Evolutionary conservation across 2,113 vertebrate species (phyloP), one percentile per base, ranked within the genome.

Genomic region (Erythrocebus patas): DNA sequence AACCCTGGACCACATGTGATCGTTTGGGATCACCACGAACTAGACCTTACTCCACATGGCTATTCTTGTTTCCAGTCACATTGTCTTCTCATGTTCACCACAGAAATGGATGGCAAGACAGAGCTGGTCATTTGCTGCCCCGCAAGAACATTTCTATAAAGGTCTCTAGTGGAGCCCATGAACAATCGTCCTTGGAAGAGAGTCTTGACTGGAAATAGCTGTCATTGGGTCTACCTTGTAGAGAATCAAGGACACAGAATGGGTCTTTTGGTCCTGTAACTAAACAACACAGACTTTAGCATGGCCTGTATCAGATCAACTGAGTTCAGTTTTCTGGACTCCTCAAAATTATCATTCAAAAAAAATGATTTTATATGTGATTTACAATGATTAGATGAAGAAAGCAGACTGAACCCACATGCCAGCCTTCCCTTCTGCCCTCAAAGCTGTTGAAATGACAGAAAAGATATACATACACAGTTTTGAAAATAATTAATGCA

Each of bases 391-490:
- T 43, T 85, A n/a, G 30, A 68, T 40, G 72, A 89, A 76, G 57
- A 83, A 84, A 45, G 83, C 16, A 73, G 35, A 27, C 61, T 70
- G 52, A 89, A 79, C 23, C 45, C 40, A 75, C 6, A 9, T 92
- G 25, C 32, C 32, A 83, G 50, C 22, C 20, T 87, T 18, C n/a
- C 48, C 8, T 76, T 72, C 59, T 2, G 70, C 27, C 32, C n/a
- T 82, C 59, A 91, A 87, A 87, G 27, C n/a, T 70, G 30, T 87
- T 93, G 50, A 93, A 81, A 87, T 93, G 80, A 76, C 80, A 76
- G 13, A 80, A 86, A 76, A 83, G 40, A 45, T 45, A 89, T 17
- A 81, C 3, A 73, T 22, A 61, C 6, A 76, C 12, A 68, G 6
- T 95, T 89, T 93, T 73, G 10, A 89, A 93, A 82, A 55, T 76